A percentile compares a stretch with the other conserved stretches of the same genome.
phyloP scores from a whole-genome alignment of 2,113 vertebrate species.

The Malurus alboscapulatus region DNA sequence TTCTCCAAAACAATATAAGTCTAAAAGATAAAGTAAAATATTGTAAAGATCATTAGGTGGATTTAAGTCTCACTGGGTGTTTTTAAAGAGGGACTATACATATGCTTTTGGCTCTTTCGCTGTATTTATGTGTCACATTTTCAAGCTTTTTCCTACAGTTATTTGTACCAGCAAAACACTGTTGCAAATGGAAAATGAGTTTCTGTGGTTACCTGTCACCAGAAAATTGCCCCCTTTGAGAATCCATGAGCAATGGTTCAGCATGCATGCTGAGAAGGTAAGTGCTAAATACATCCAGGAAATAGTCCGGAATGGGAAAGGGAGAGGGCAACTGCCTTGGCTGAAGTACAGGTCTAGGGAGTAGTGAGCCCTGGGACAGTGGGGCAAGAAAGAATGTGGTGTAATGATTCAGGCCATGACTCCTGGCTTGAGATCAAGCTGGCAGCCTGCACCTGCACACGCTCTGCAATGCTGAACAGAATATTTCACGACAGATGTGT shows the following conservation, averaged over 20 bases:
- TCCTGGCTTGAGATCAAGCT: background rate
- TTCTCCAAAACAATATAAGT: background rate
- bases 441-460: background rate
- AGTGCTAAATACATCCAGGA: background rate
- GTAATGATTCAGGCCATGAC: fast-evolving
- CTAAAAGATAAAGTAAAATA: background rate
- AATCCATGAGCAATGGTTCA: background rate
- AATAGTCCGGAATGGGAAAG: background rate
- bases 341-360: background rate
- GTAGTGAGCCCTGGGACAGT: background rate
- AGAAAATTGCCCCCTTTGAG: background rate
- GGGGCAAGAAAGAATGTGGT: background rate
- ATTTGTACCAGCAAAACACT: background rate
- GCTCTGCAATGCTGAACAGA: background rate
- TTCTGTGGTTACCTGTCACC: background rate
- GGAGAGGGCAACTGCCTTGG: background rate
- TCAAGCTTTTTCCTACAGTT: background rate
- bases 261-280: background rate
- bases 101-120: background rate
- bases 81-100: background rate
- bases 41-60: background rate
- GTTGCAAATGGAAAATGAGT: background rate
- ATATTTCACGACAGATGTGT: background rate
- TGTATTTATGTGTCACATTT: background rate
- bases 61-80: background rate